Percentiles rank a stretch among this genome's conserved stretches.
Conservation (phyloP, 1,140 invertebrate genomes). For the Penaeus chinensis region DNA sequence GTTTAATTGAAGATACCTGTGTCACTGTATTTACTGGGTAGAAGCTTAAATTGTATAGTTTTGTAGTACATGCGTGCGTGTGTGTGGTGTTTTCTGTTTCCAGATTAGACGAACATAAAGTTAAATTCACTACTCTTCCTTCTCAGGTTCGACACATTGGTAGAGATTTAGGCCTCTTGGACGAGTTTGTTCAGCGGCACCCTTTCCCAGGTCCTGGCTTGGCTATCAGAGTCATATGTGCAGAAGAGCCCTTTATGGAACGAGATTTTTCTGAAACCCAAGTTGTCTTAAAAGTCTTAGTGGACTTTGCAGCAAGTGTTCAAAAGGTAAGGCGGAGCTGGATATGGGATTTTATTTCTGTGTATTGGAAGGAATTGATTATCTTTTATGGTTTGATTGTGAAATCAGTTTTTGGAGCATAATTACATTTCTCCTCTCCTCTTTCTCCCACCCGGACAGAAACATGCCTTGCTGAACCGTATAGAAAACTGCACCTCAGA, state of each 20-base stretch:
- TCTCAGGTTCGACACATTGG: slow-evolving; percentile 72
- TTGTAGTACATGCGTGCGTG: too few relatives aligned
- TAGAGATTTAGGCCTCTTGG: slow-evolving; percentile 87
- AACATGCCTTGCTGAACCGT: slow-evolving; percentile 89
- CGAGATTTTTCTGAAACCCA: slow-evolving; percentile 95
- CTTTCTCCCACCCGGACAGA: slow-evolving; percentile 69
- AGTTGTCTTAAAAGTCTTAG: slow-evolving; percentile 89
- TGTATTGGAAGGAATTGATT: neutral
- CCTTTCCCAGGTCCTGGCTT: slow-evolving; percentile 90
- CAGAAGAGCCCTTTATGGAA: slow-evolving; percentile 95
- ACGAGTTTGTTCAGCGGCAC: slow-evolving; percentile 90
- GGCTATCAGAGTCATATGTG: slow-evolving; percentile 85
- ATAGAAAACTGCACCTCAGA: slow-evolving; percentile 85
- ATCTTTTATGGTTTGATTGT: neutral
- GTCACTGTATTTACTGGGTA: too few relatives aligned
- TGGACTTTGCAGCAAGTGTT: slow-evolving; percentile 90
- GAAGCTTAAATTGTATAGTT: too few relatives aligned
- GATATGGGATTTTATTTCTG: neutral
- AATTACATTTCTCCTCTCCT: neutral
- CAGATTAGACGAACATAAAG: too few relatives aligned
- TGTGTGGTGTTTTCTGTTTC: neutral
- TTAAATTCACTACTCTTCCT: neutral
- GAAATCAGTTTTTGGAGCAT: neutral
- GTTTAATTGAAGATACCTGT: too few relatives aligned
- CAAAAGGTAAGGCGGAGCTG: slow-evolving; percentile 75